phyloP scores from a whole-genome alignment of 2,888 invertebrate species.

The Cryptophagus acutangulus region DNA sequence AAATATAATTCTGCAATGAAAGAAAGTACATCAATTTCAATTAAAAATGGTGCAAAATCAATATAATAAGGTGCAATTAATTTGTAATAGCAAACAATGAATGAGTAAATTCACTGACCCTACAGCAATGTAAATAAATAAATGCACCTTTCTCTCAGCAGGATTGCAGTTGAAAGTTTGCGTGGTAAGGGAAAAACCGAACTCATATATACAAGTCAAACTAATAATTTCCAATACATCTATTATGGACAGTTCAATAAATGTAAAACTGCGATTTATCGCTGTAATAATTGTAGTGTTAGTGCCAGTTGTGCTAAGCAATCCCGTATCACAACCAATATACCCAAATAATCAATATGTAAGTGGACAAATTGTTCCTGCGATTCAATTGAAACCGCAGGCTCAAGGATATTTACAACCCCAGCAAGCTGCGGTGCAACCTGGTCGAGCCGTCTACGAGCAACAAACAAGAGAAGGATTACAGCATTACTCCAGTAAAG shows the following conservation, averaged over 20 bases:
- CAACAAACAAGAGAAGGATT: constrained; percentile 25
- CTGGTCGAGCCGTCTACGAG: constrained; percentile 2
- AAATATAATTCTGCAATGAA: too few species aligned
- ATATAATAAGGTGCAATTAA: too few species aligned
- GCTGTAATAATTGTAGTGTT: background rate
- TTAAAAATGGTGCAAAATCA: too few species aligned
- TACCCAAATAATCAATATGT: constrained; percentile 33
- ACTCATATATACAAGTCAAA: background rate
- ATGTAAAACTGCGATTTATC: background rate
- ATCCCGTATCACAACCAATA: constrained; percentile 33
- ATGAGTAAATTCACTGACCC: too few species aligned
- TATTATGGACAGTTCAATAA: background rate
- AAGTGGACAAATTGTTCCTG: constrained; percentile 29
- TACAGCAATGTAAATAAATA: too few species aligned
- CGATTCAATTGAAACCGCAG: constrained; percentile 21
- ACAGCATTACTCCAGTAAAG: constrained; percentile 45
- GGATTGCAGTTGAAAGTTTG: background rate
- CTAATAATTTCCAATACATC: background rate
- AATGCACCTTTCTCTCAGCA: background rate
- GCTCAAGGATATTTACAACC: constrained; percentile 11
- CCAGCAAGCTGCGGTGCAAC: background rate
- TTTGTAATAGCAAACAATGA: too few species aligned
- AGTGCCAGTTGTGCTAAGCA: constrained; percentile 25
- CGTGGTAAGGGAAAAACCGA: background rate
- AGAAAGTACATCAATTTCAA: too few species aligned